These are phyloP conservation scores for Anser brachyrhynchus DNA, from an alignment of 2,113 vertebrate genomes.

Conservation along the genomic window DNA sequence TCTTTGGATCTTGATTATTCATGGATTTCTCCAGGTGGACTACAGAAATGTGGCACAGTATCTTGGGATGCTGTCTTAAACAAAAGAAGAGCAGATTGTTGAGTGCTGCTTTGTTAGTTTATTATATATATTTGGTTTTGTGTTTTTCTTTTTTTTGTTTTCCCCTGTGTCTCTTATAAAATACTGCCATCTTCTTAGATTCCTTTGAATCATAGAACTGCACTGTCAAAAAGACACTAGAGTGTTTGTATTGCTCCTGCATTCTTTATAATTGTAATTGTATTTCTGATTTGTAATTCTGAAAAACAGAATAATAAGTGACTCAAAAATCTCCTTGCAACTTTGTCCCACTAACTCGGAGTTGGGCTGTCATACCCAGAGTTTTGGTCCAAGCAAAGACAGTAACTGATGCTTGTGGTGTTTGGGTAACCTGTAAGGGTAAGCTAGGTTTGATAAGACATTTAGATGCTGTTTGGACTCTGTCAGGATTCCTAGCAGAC, in stretches of 20 bases:
- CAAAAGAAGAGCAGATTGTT: not conserved
- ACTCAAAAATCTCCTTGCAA: not conserved
- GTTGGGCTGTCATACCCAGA: not conserved
- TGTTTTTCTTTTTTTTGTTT: slow-evolving; percentile 5
- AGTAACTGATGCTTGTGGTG: not conserved
- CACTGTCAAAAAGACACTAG: not conserved
- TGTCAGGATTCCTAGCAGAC: not conserved
- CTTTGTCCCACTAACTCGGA: not conserved
- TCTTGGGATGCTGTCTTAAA: slow-evolving; percentile 1
- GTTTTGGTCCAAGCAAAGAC: not conserved
- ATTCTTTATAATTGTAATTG: not conserved
- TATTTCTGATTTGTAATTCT: not conserved
- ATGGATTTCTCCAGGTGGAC: not conserved
- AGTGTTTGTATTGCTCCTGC: not conserved
- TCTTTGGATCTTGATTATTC: slow-evolving; percentile 3
- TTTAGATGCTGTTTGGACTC: not conserved
- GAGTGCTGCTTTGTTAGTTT: not conserved
- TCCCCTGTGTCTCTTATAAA: not conserved
- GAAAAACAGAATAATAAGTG: not conserved
- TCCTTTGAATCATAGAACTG: not conserved
- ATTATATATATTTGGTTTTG: not conserved
- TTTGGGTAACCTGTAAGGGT: not conserved
- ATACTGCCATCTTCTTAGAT: not conserved
- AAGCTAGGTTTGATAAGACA: not conserved
- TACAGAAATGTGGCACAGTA: not conserved